Percentiles rank a stretch among this genome's conserved stretches.
phyloP scores from a whole-genome alignment of 2,113 vertebrate species.

The Sterrhoptilus dennistouni region DNA sequence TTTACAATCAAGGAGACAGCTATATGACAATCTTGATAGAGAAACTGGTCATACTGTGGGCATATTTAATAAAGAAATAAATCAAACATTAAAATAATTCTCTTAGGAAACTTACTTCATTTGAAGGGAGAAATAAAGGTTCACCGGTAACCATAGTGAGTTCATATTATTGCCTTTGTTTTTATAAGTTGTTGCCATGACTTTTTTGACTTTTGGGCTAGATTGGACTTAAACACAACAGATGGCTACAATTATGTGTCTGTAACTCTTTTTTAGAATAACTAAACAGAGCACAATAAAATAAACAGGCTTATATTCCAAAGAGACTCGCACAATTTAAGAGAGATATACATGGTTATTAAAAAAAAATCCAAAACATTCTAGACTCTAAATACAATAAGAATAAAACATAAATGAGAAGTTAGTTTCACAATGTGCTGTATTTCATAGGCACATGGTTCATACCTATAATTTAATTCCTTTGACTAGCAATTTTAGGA shows the following conservation, averaged over 20 bases:
- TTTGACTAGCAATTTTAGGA: slow-evolving; percentile 7
- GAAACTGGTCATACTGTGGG: slow-evolving; percentile 65
- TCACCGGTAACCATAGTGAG: slow-evolving; percentile 78
- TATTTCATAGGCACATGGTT: neutral
- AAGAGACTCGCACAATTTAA: slow-evolving; percentile 67
- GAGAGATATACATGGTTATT: slow-evolving; percentile 48
- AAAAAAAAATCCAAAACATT: slow-evolving; percentile 21
- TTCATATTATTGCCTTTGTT: slow-evolving; percentile 77
- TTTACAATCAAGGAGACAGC: slow-evolving; percentile 58
- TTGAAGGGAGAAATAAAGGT: slow-evolving; percentile 71
- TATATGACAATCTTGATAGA: slow-evolving; percentile 66
- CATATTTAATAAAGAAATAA: slow-evolving; percentile 74
- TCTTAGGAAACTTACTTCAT: slow-evolving; percentile 76
- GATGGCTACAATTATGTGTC: slow-evolving; percentile 77
- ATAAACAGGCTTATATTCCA: slow-evolving; percentile 74
- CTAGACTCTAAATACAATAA: neutral
- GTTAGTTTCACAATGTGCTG: neutral
- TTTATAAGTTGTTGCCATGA: slow-evolving; percentile 77
- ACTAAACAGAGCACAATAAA: slow-evolving; percentile 79
- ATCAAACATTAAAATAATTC: slow-evolving; percentile 71
- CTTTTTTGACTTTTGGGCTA: slow-evolving; percentile 75
- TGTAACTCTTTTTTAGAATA: slow-evolving; percentile 70
- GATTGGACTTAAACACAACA: slow-evolving; percentile 76
- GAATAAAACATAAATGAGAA: neutral
- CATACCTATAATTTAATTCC: neutral